phyloP scores from a whole-genome alignment of 2,113 vertebrate species.

The Lutjanus erythropterus region DNA sequence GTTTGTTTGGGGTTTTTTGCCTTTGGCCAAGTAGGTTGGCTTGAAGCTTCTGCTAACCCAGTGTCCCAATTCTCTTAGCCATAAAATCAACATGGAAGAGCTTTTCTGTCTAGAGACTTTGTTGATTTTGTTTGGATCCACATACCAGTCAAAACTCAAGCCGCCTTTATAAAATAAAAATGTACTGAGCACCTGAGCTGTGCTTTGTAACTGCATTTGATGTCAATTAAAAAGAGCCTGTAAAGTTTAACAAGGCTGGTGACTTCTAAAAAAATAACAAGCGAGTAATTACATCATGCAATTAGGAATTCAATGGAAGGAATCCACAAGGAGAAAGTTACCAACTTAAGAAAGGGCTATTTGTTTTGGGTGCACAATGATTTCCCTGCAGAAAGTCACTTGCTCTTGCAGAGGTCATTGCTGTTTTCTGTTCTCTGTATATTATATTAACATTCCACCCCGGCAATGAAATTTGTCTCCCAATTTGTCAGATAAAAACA shows the following conservation, averaged over 20 bases:
- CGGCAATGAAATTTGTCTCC: background rate
- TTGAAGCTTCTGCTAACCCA: slow-evolving; percentile 16
- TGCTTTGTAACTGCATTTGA: slow-evolving; percentile 58
- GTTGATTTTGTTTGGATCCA: slow-evolving; percentile 39
- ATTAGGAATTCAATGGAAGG: slow-evolving; percentile 39
- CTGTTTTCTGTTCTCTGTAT: background rate
- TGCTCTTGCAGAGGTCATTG: background rate
- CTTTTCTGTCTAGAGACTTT: background rate
- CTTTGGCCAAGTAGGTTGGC: background rate
- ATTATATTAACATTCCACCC: slow-evolving; percentile 8
- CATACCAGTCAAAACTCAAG: slow-evolving; percentile 24
- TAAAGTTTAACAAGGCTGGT: slow-evolving; percentile 60
- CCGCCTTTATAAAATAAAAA: slow-evolving; percentile 44
- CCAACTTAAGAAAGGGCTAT: background rate
- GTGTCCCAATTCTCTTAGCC: background rate
- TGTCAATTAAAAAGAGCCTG: slow-evolving; percentile 55
- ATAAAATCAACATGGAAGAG: background rate
- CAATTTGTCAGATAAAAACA: slow-evolving; percentile 20
- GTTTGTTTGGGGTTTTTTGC: too few relatives aligned
- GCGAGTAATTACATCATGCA: slow-evolving; percentile 47
- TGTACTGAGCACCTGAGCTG: slow-evolving; percentile 43
- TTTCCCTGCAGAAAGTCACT: background rate
- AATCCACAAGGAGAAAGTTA: slow-evolving; percentile 14
- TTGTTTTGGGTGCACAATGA: background rate
- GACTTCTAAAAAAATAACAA: slow-evolving; percentile 52